A percentile compares a stretch with the other conserved stretches of the same genome.
Conservation (phyloP, 2,113 vertebrate species). For the Periophthalmodon schlosseri region DNA sequence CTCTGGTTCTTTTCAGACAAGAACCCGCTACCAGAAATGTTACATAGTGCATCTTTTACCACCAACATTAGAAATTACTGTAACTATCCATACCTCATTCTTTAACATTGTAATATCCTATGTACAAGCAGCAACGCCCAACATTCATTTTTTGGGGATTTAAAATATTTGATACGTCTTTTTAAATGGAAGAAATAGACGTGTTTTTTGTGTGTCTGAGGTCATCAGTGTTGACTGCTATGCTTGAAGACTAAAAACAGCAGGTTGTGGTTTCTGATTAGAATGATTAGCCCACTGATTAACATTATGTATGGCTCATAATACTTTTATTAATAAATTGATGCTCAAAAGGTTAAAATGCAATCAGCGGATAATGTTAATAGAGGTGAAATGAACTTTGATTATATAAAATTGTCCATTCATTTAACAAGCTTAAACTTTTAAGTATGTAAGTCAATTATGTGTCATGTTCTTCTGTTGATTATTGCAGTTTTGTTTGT, state of each 20-base stretch:
- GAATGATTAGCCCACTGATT: slow-evolving; percentile 26
- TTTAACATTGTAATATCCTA: too few species aligned
- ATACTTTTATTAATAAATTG: slow-evolving; percentile 7
- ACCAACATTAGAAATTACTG: too few species aligned
- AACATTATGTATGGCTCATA: slow-evolving; percentile 6
- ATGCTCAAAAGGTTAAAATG: slow-evolving; percentile 23
- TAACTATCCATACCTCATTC: too few species aligned
- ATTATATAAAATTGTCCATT: slow-evolving; percentile 11
- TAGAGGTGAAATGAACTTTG: slow-evolving; percentile 15
- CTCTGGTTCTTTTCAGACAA: too few species aligned
- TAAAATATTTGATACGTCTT: not conserved
- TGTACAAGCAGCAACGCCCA: too few species aligned
- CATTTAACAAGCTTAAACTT: slow-evolving; percentile 17
- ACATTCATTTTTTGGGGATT: not conserved
- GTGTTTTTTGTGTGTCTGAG: not conserved
- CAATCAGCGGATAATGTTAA: slow-evolving; percentile 33
- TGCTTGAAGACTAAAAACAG: slow-evolving; percentile 18
- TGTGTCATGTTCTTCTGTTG: slow-evolving; percentile 6
- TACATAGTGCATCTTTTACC: too few species aligned
- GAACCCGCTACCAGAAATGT: too few species aligned
- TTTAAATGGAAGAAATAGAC: not conserved
- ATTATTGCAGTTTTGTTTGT: slow-evolving; percentile 19
- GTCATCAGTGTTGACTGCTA: slow-evolving; percentile 14
- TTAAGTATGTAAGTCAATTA: not conserved
- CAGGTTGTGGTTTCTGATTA: slow-evolving; percentile 30